Conservation (phyloP, 2,113 vertebrate species). For the Anolis carolinensis region DNA sequence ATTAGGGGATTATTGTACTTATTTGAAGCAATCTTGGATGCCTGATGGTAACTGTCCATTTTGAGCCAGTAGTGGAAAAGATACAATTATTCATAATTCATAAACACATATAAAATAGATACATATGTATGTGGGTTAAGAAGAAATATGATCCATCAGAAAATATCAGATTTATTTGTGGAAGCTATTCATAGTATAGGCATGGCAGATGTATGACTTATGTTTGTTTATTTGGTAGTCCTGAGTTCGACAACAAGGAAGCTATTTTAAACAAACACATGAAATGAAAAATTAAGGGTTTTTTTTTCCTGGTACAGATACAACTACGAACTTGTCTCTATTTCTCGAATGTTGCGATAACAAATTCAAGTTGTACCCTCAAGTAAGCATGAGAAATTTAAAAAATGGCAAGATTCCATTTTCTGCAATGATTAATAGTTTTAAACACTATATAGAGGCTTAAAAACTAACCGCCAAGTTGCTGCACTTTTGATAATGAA, state of each 20-base stretch:
- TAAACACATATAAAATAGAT: neutral
- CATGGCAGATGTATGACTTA: neutral
- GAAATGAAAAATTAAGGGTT: neutral
- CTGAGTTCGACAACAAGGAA: slow-evolving; percentile 2
- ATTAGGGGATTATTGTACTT: neutral
- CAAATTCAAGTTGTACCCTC: neutral
- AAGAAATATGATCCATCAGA: slow-evolving; percentile 17
- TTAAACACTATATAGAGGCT: neutral
- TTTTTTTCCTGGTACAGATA: neutral
- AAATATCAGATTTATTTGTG: slow-evolving; percentile 1
- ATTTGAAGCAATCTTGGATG: neutral
- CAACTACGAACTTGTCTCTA: neutral
- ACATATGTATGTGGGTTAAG: too few species aligned
- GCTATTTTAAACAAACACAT: slow-evolving; percentile 39
- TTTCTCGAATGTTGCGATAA: neutral
- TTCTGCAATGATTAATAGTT: neutral
- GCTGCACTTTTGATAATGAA: neutral
- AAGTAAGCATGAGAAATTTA: neutral
- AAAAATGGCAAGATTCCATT: neutral
- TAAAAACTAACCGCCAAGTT: neutral
- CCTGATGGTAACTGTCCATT: rapidly evolving
- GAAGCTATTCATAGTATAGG: neutral
- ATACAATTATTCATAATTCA: neutral
- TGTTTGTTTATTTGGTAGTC: slow-evolving; percentile 16
- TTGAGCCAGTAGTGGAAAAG: neutral